Evolutionary conservation across 2,113 vertebrate species (phyloP).

Genomic region (Hemichromis elongatus): DNA sequence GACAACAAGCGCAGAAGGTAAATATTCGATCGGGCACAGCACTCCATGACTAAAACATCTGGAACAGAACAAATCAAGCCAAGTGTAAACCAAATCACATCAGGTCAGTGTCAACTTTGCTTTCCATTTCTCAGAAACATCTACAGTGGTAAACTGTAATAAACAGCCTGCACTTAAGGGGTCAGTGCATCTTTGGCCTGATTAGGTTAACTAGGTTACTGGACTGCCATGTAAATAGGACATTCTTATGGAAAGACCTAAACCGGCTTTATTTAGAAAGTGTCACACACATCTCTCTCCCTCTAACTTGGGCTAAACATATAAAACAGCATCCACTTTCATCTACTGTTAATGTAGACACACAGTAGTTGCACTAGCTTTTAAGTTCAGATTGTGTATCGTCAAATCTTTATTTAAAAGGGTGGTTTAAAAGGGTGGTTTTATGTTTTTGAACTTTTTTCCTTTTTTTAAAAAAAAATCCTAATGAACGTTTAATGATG

Average conservation of each 20-base stretch:
- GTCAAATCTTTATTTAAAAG: neutral
- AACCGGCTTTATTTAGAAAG: neutral
- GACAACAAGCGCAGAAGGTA: neutral
- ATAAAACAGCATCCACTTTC: neutral
- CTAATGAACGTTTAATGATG: neutral
- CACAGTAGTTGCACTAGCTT: neutral
- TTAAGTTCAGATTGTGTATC: neutral
- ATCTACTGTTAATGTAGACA: neutral
- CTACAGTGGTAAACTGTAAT: neutral
- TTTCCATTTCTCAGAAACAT: neutral
- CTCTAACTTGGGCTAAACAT: neutral
- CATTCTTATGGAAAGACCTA: neutral
- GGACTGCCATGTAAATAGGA: neutral
- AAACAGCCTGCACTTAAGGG: neutral
- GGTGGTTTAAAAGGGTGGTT: neutral
- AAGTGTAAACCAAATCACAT: neutral
- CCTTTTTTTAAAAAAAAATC: too few relatives aligned
- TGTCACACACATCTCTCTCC: neutral
- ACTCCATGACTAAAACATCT: neutral
- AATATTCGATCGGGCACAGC: neutral
- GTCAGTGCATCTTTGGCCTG: neutral
- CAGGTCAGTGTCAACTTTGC: neutral
- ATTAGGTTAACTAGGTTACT: slow-evolving; percentile 11
- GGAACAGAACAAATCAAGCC: neutral
- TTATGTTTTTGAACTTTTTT: neutral